Evolutionary conservation across 2,888 invertebrate genomes (phyloP).

Genomic region (Schrankia costaestrigalis): DNA sequence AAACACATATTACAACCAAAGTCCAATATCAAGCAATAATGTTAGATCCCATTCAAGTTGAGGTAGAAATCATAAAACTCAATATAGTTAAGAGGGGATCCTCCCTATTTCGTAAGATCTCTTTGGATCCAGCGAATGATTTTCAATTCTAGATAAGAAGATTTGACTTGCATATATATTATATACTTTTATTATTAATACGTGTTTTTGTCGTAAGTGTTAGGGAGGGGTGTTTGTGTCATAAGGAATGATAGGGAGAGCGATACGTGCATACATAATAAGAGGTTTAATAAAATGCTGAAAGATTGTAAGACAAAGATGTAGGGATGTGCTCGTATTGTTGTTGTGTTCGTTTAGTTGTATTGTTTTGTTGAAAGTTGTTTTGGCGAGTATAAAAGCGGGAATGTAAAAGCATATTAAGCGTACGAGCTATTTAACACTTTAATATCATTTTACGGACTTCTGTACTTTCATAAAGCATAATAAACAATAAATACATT

Average conservation of each 20-base stretch:
- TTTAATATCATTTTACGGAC: too few relatives aligned
- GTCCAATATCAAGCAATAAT: constrained; percentile 24
- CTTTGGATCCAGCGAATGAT: constrained; percentile 52
- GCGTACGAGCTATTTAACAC: too few relatives aligned
- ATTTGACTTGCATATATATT: constrained; percentile 47
- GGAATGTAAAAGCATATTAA: too few relatives aligned
- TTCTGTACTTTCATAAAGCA: too few relatives aligned
- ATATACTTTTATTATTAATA: constrained; percentile 48
- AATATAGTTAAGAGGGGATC: constrained; percentile 66
- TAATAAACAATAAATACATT: too few relatives aligned
- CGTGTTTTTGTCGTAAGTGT: constrained; percentile 19
- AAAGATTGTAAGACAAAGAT: constrained; percentile 4
- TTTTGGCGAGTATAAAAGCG: too few relatives aligned
- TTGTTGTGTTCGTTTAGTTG: too few relatives aligned
- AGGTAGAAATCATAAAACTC: constrained; percentile 54
- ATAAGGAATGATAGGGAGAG: constrained; percentile 8
- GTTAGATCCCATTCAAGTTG: constrained; percentile 27
- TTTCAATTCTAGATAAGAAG: constrained; percentile 66
- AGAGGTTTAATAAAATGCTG: constrained; percentile 10
- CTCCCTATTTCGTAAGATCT: constrained; percentile 43
- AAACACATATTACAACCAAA: constrained; percentile 17
- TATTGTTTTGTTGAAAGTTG: too few relatives aligned
- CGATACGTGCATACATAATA: constrained; percentile 8
- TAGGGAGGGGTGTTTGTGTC: constrained; percentile 7
- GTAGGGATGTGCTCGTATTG: too few relatives aligned